phyloP scores from a whole-genome alignment of 2,797 vertebrate genomes.

The Amazonetta brasiliensis region DNA sequence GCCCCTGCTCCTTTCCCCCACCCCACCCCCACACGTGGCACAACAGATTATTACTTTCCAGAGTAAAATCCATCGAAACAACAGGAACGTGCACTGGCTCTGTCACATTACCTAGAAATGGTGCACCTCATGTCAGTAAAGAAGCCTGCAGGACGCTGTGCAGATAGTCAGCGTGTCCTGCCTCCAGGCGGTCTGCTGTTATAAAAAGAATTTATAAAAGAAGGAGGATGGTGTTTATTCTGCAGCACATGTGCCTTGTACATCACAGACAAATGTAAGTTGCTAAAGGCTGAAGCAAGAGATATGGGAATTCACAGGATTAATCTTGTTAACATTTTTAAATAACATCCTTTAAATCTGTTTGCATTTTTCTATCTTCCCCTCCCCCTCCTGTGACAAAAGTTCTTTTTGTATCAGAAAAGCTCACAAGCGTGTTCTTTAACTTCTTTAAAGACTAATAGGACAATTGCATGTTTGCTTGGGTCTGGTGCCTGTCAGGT shows the following conservation, averaged over 20 bases:
- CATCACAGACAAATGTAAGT: not conserved
- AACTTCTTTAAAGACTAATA: not conserved
- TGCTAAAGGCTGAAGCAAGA: not conserved
- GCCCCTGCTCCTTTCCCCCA: not conserved
- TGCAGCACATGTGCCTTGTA: not conserved
- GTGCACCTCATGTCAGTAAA: accelerated
- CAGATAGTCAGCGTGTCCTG: not conserved
- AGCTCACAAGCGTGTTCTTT: not conserved
- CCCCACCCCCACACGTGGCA: accelerated
- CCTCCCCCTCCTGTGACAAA: not conserved
- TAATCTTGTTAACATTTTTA: not conserved
- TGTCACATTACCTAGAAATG: not conserved
- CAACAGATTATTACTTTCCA: not conserved
- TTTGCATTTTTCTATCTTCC: not conserved
- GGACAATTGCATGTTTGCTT: not conserved
- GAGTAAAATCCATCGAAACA: not conserved
- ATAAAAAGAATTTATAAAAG: not conserved
- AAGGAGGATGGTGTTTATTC: not conserved
- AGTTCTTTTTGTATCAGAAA: not conserved
- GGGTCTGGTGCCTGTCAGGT: not conserved
- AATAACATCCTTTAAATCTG: not conserved
- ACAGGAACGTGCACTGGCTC: not conserved
- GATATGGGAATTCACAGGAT: accelerated
- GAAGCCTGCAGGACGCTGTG: not conserved
- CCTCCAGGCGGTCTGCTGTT: not conserved